Base-by-base conservation (phyloP, 2,113 vertebrate genomes). In the Rhodinocichla rosea region DNA sequence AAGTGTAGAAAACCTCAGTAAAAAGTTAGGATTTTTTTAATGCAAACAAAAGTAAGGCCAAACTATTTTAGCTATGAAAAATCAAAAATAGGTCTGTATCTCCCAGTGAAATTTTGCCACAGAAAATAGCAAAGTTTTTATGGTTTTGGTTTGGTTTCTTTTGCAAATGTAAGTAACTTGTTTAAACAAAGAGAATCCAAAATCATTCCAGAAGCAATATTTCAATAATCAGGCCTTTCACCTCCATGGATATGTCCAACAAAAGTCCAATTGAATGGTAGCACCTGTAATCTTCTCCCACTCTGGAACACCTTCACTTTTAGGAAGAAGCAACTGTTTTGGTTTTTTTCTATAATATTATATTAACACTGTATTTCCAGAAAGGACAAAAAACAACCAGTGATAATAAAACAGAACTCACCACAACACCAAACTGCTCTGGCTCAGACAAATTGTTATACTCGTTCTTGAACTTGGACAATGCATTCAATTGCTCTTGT, bases 381-480 rank as follows among this genome's bases (percentile, higher is more conserved):
- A 60, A 75, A 83, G 5, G 12, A 70, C 4, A 27, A 32, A 50
- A 60, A 65, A 20, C 23, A 30, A 53, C 28, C 27, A 2, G 7
- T 7, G 20, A 44, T 13, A 87, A 74, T 26, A 76, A 76, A 86
- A 27, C 14, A 11, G 18, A 80, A 99, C 99, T 99, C 92, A 99
- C 99, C 98, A 99, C 98, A 93, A 99, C 97, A 69, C 98, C 99
- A 97, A 99, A 99, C 95, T 99, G 99, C 91, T 99, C 99, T 1
- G 99, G 99, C 92, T 99, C 99, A 74, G 99, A 99, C 73, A 99
- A 98, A 96, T 97, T 98, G 81, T 97, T 91, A 84, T 99, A 99
- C 67, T 99, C 99, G 1, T 78, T 98, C 97, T 98, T 98, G 90
- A 98, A 99, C 78, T 98, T 99, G 78, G 98, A 98, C 97, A 99